phyloP scores from a whole-genome alignment of 1,140 invertebrate genomes.

The Cherax quadricarinatus region DNA sequence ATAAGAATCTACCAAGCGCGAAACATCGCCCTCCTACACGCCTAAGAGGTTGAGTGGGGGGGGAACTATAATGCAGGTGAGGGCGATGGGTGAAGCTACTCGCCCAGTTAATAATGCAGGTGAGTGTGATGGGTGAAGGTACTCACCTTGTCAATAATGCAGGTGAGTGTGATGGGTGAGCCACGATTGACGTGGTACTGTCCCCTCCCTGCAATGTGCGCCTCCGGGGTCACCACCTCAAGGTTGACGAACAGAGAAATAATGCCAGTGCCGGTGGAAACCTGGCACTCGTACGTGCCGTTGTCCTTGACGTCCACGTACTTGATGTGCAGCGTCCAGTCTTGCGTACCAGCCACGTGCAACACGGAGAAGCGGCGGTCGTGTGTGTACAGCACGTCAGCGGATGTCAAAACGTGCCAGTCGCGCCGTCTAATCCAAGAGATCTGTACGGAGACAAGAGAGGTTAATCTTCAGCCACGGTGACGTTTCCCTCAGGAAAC shows the following conservation, averaged over 20 bases:
- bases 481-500: no score
- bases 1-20: no score
- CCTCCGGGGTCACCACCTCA: conserved; percentile 91
- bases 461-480: no score
- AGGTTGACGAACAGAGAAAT: conserved; percentile 92
- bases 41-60: no score
- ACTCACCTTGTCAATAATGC: conserved; percentile 85
- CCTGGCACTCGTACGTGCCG: conserved; percentile 97
- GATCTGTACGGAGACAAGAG: conserved; percentile 80
- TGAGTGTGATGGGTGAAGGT: conserved; percentile 85
- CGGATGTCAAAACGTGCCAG: conserved; percentile 94
- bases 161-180: conserved; percentile 92
- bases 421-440: conserved; percentile 93
- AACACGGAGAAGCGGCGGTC: conserved; percentile 91
- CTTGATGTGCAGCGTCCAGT: conserved; percentile 96
- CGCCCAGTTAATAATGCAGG: conserved; percentile 88
- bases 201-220: conserved; percentile 88
- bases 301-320: conserved; percentile 94
- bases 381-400: conserved; percentile 92
- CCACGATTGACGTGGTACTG: conserved; percentile 93
- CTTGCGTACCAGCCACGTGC: conserved; percentile 84
- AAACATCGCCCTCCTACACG: no score
- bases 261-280: conserved; percentile 90
- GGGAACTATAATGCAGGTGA: no score
- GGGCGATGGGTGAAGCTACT: background rate